Conservation (phyloP, 2,888 invertebrate genomes). For the Biston betularia region DNA sequence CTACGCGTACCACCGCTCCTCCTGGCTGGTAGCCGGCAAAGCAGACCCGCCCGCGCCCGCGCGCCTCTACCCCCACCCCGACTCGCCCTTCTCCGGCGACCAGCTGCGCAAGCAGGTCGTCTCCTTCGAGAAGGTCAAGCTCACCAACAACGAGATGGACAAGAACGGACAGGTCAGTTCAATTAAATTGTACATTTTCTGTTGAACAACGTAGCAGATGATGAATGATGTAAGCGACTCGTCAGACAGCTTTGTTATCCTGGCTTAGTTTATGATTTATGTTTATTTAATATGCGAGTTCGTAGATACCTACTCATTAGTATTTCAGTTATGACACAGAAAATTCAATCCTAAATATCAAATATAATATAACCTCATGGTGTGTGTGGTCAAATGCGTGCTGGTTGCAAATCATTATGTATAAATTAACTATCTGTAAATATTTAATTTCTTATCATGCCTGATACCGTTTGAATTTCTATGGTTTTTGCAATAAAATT, state of each 20-base stretch:
- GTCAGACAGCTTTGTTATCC: constrained; percentile 12
- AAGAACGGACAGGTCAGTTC: constrained; percentile 96
- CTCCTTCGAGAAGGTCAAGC: constrained; percentile 99
- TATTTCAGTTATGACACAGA: no score
- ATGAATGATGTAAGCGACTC: background rate
- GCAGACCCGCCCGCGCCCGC: constrained; percentile 98
- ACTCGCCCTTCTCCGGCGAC: constrained; percentile 97
- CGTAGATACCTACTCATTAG: constrained; percentile 17
- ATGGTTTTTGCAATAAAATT: background rate
- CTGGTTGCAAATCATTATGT: constrained; percentile 53
- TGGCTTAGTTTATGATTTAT: constrained; percentile 31
- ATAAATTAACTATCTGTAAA: constrained; percentile 62
- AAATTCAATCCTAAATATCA: no score
- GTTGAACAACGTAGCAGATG: background rate
- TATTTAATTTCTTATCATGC: constrained; percentile 62
- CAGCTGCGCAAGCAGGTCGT: constrained; percentile 98
- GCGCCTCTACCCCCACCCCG: constrained; percentile 97
- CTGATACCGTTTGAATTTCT: constrained; percentile 47
- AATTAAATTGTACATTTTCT: background rate
- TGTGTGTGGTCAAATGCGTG: constrained; percentile 45
- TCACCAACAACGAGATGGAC: constrained; percentile 99
- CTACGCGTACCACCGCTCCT: constrained; percentile 99
- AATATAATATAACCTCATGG: constrained; percentile 42
- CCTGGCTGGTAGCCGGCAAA: constrained; percentile 99
- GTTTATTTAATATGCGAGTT: constrained; percentile 35